Percentiles rank a stretch among this genome's conserved stretches.
Evolutionary conservation across 2,888 invertebrate genomes (phyloP).

Genomic region (Macrophya annulata): DNA sequence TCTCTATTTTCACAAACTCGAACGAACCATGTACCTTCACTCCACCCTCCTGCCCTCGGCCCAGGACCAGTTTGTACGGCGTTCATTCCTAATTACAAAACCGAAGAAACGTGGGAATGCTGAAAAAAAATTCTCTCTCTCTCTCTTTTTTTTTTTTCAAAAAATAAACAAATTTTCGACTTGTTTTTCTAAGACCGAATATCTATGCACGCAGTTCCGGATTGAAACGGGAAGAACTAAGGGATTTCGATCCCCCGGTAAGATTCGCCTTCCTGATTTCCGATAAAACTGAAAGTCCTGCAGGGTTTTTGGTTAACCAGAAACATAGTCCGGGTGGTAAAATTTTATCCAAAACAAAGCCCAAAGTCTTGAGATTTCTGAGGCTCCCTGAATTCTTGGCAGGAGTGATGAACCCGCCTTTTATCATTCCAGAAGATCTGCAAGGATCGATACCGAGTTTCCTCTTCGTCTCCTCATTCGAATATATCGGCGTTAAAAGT

Average conservation of each 20-base stretch:
- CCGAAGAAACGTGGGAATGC: background rate
- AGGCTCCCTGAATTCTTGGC: conserved; percentile 53
- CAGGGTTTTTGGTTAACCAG: background rate
- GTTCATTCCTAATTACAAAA: background rate
- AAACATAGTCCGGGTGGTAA: conserved; percentile 57
- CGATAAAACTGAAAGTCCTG: background rate
- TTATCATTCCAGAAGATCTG: conserved; percentile 12
- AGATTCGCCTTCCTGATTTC: background rate
- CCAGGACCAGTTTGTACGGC: background rate
- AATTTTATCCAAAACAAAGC: conserved; percentile 74
- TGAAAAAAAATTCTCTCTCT: background rate
- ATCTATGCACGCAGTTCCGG: too few species aligned
- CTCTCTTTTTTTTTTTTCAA: background rate
- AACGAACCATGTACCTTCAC: too few species aligned
- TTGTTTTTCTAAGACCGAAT: too few species aligned
- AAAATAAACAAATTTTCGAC: too few species aligned
- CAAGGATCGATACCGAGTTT: conserved; percentile 19
- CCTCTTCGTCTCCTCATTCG: background rate
- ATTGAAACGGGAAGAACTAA: too few species aligned
- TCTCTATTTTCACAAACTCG: conserved; percentile 8
- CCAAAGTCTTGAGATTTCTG: conserved; percentile 51
- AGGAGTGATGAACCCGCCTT: conserved; percentile 66
- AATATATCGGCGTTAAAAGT: background rate
- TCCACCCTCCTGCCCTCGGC: too few species aligned
- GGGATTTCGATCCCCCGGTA: background rate